Conservation (phyloP, 2,797 vertebrate species). For the Pagetopsis macropterus region DNA sequence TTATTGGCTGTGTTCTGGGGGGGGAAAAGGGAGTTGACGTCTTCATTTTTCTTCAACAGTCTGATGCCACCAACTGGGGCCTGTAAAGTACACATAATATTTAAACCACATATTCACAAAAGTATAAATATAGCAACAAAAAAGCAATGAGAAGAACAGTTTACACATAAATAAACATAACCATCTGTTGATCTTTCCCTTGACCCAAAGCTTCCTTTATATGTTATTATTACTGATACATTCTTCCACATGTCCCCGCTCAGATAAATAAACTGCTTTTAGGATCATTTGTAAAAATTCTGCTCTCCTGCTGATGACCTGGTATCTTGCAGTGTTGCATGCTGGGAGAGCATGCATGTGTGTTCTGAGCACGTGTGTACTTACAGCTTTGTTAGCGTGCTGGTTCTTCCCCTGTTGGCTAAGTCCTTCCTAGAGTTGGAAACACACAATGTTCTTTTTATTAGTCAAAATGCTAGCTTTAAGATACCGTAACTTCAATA, state of each 20-base stretch:
- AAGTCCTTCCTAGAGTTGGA: constrained; percentile 48
- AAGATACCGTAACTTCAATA: no score
- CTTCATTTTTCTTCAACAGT: constrained; percentile 92
- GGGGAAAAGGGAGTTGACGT: constrained; percentile 66
- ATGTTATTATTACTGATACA: not conserved
- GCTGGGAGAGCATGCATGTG: not conserved
- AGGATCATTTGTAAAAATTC: not conserved
- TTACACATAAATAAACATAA: not conserved
- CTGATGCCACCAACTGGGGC: constrained; percentile 83
- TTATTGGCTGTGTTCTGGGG: constrained; percentile 68
- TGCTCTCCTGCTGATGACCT: not conserved
- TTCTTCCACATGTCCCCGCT: not conserved
- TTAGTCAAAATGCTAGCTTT: no score
- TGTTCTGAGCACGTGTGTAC: constrained; percentile 1
- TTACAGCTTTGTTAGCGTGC: constrained; percentile 56
- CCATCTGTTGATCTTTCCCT: not conserved
- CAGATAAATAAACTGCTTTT: not conserved
- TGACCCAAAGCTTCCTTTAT: not conserved
- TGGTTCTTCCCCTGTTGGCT: constrained; percentile 52
- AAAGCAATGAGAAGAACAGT: not conserved
- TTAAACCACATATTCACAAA: not conserved
- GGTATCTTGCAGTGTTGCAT: not conserved
- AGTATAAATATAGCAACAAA: not conserved
- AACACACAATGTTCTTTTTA: not conserved
- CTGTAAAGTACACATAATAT: constrained; percentile 70